These are phyloP conservation scores for Diorhabda sublineata DNA, from an alignment of 1,140 invertebrate genomes.

Conservation along the genomic window DNA sequence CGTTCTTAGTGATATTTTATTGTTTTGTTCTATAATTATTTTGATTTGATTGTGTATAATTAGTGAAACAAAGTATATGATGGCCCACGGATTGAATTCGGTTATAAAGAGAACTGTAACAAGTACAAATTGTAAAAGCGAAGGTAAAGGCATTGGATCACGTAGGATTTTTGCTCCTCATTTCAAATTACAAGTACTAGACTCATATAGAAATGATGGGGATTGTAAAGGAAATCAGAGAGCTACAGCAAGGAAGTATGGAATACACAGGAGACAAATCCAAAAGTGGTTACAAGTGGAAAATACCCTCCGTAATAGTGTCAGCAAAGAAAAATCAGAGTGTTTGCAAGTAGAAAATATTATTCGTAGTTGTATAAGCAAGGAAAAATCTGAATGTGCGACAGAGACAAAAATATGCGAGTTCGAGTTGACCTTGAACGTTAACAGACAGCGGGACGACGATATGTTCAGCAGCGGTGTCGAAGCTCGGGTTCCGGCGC, in stretches of 20 bases:
- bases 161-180: conserved; percentile 77
- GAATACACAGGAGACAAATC: conserved; percentile 79
- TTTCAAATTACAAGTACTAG: conserved; percentile 80
- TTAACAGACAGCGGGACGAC: conserved; percentile 43
- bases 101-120: conserved; percentile 52
- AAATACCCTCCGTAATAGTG: conserved; percentile 64
- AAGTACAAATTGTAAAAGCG: conserved; percentile 42
- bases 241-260: conserved; percentile 80
- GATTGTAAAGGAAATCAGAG: conserved; percentile 82
- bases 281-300: conserved; percentile 86
- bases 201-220: conserved; percentile 75
- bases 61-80: conserved; percentile 39
- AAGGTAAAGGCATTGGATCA: conserved; percentile 62
- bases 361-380: conserved; percentile 60
- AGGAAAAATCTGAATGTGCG: conserved; percentile 47
- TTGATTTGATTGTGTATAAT: conserved; percentile 34
- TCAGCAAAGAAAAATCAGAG: conserved; percentile 44
- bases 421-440: conserved; percentile 29
- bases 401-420: conserved; percentile 45
- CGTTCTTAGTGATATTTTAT: conserved; percentile 35
- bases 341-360: conserved; percentile 79
- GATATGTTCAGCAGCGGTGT: conserved; percentile 28
- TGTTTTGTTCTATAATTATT: conserved; percentile 35
- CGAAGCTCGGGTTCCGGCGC: conserved; percentile 26
- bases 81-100: conserved; percentile 57